Evolutionary conservation across 2,113 vertebrate genomes (phyloP), one percentile per base, ranked within the genome.

Genomic region (Hippocampus guttulatus): DNA sequence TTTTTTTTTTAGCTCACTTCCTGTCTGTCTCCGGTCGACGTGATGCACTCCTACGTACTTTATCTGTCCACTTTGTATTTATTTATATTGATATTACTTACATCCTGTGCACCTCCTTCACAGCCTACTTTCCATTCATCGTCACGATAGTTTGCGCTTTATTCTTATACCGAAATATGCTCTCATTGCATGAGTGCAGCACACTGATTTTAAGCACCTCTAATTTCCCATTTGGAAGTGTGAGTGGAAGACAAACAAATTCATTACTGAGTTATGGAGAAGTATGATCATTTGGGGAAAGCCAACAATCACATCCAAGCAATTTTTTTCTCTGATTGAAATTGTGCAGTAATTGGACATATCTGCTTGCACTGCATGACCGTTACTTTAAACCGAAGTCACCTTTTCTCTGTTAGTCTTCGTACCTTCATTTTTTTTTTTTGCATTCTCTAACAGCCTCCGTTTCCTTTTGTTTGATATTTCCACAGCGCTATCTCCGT

Each of bases 1-100:
- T 75, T 75, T 69, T 10, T 75, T 85, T 86, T 90, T 75, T 75
- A 10, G 73, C 85, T 85, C 79, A 81, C 87, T 85, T 86, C 77
- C 82, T 84, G 78, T 82, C 68, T 81, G 64, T 80, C 76, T 85
- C 83, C 82, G 71, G 60, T 68, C 73, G 69, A 68, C 78, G 77
- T 69, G 68, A 27, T 77, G 75, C 83, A 80, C 83, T 68, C 81
- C 76, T 81, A 73, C 69, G 33, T 60, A 25, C 76, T 62, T 73
- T 73, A 70, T 70, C 75, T 63, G 70, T 67, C 68, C 69, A 64
- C 58, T 79, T 80, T 9, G 14, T 47, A 47, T 65, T 45, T 64
- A 64, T 41, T n/a, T 47, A 27, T 47, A 8, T 23, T 27, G 47
- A 27, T 27, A 65, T 18, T 1, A 25, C 25, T 2, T 25, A 45